phyloP scores from a whole-genome alignment of 2,797 vertebrate genomes.

The Semaprochilodus insignis region DNA sequence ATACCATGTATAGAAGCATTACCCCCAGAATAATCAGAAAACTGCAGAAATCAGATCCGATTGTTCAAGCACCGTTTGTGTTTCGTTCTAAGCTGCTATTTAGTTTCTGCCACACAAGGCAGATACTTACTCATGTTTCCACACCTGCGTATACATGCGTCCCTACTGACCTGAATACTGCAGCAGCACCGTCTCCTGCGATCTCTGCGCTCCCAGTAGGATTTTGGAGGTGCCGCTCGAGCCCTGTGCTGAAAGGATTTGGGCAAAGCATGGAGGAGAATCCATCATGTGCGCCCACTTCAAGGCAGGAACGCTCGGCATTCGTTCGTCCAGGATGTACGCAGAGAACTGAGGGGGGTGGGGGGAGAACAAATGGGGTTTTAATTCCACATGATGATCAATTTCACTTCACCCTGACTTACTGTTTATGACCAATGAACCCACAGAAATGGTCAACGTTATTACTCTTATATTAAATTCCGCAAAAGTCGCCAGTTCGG shows the following conservation, averaged over 20 bases:
- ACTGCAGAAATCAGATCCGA: no score
- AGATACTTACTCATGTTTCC: not conserved
- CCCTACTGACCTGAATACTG: conserved; percentile 82
- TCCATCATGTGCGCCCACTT: conserved; percentile 89
- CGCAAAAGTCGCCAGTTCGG: no score
- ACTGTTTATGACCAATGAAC: no score
- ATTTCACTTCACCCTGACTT: no score
- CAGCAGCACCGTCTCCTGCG: conserved; percentile 86
- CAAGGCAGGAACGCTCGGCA: conserved; percentile 85
- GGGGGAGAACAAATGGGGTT: not conserved
- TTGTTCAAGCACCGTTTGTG: no score
- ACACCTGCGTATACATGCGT: not conserved
- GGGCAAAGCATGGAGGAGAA: conserved; percentile 81
- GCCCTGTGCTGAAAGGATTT: conserved; percentile 44
- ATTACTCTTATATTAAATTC: no score
- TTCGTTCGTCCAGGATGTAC: conserved; percentile 91
- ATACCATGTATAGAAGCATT: no score
- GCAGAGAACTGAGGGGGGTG: conserved; percentile 79
- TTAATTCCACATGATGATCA: no score
- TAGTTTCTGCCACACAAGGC: no score
- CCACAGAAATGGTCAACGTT: no score
- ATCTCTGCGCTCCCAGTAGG: conserved; percentile 78
- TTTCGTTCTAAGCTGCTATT: no score
- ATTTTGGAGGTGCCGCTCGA: conserved; percentile 72
- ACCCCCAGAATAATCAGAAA: no score